Evolutionary conservation across 2,113 vertebrate species (phyloP).

Genomic region (Limanda limanda): DNA sequence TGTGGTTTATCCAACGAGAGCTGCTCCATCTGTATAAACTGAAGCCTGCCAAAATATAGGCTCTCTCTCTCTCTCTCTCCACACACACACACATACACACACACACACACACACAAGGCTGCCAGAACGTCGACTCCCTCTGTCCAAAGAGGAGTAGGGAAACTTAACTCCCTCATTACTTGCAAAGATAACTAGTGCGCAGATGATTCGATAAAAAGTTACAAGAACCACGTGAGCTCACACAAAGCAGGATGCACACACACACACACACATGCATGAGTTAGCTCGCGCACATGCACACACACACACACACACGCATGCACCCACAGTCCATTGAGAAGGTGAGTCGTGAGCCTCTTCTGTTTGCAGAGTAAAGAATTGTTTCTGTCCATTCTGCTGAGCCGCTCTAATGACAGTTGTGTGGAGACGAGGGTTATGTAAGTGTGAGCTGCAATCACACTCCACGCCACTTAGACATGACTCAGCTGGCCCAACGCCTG

Average conservation of each 20-base stretch:
- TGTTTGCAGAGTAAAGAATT: conserved; percentile 62
- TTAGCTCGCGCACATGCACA: not conserved
- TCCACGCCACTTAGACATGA: conserved; percentile 78
- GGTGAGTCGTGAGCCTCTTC: conserved; percentile 46
- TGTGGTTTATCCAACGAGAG: conserved; percentile 87
- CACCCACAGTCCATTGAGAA: conserved; percentile 44
- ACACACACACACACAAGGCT: conserved; percentile 58
- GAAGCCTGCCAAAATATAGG: conserved; percentile 83
- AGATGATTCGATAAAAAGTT: conserved; percentile 46
- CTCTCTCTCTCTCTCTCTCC: conserved; percentile 70
- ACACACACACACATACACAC: conserved; percentile 28
- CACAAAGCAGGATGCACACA: not conserved
- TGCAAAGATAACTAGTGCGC: conserved; percentile 49
- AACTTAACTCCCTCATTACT: conserved; percentile 82
- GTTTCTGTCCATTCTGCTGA: conserved; percentile 65
- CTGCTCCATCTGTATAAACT: conserved; percentile 89
- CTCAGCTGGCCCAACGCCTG: conserved; percentile 75
- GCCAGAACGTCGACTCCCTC: conserved; percentile 85
- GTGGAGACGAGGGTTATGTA: conserved; percentile 81
- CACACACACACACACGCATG: conserved; percentile 2
- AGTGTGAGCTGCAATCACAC: conserved; percentile 77
- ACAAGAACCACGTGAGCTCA: conserved; percentile 41
- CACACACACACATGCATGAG: not conserved
- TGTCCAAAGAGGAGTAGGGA: conserved; percentile 75
- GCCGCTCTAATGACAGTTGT: conserved; percentile 74